Base-by-base conservation (phyloP, 2,113 vertebrate species). In the Corapipo altera region DNA sequence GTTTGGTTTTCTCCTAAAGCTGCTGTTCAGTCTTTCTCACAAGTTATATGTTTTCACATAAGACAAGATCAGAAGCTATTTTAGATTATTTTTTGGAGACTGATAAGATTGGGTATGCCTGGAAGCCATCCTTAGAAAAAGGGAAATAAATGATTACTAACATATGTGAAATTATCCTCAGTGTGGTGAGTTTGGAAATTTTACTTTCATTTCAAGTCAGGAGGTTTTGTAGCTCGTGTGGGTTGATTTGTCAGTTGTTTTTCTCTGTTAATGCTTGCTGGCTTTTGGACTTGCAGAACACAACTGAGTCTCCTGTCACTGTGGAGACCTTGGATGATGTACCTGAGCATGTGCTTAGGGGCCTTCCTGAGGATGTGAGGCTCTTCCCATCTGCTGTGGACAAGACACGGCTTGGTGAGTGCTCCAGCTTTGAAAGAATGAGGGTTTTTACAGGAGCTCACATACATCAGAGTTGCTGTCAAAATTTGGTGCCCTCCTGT, bases 351-450 rank as follows among this genome's bases (percentile, higher is more conserved):
- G 97, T 98, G 48, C 93, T 98, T 9, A 96, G 98, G 90, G 98
- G 98, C 33, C 98, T 98, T 96, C 98, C 98, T 1, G 98, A 98
- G 96, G 98, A 98, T 4, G 98, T 98, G 74, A 98, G 96, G 87
- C 98, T 98, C 69, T 97, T 97, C 62, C 98, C 98, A 3, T 98
- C 98, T 72, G 98, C 98, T 43, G 98, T 98, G 13, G 98, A 98
- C 96, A 98, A 97, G 95, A 97, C 97, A 48, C 97, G 98, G 33
- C 96, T 98, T 7, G 98, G 98, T 98, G 94, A 97, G 98, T 96
- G 23, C 55, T 11, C 3, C n/a, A 66, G 2, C 28, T 28, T 30
- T 43, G 89, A 15, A 15, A 73, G 21, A 48, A 37, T 2, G 27
- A 27, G 21, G 41, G 23, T 23, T 85, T 87, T 54, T 48, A 24